Percentiles rank a stretch among this genome's conserved stretches.
These are phyloP conservation scores for Neodiprion fabricii DNA, from an alignment of 1,140 invertebrate species.

Conservation along the genomic window DNA sequence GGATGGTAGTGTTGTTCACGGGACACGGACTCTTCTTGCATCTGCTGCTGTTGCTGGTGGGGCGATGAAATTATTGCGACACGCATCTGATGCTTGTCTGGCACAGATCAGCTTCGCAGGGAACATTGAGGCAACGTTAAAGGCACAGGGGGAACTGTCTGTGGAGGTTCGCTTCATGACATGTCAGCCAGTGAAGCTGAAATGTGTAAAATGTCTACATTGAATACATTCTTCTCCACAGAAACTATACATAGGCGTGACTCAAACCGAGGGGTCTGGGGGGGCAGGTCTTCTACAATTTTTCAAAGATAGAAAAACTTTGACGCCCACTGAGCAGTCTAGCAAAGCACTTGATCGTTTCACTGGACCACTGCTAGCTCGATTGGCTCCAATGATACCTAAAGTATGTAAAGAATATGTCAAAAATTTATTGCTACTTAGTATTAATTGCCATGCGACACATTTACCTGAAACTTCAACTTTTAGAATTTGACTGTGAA, in stretches of 20 bases:
- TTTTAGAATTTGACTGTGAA: slow-evolving; percentile 73
- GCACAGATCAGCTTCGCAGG: slow-evolving; percentile 76
- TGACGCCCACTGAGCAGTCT: slow-evolving; percentile 38
- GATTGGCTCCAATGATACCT: slow-evolving; percentile 73
- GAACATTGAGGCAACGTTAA: slow-evolving; percentile 75
- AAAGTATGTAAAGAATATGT: slow-evolving; percentile 62
- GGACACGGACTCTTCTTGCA: slow-evolving; percentile 76
- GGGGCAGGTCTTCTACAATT: slow-evolving; percentile 55
- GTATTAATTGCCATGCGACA: neutral
- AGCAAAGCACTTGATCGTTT: slow-evolving; percentile 43
- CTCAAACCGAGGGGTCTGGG: slow-evolving; percentile 67
- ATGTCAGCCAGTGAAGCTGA: slow-evolving; percentile 1
- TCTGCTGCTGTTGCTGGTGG: slow-evolving; percentile 69
- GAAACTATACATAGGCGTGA: slow-evolving; percentile 77
- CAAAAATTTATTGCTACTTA: slow-evolving; percentile 18
- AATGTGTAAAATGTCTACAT: neutral
- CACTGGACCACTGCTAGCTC: slow-evolving; percentile 38
- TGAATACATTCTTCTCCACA: slow-evolving; percentile 55
- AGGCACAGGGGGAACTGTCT: slow-evolving; percentile 77
- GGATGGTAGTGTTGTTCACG: slow-evolving; percentile 77
- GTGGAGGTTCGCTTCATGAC: slow-evolving; percentile 68
- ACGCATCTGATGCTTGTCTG: slow-evolving; percentile 66
- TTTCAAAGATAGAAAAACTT: slow-evolving; percentile 53
- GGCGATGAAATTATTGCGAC: slow-evolving; percentile 60
- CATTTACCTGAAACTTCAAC: neutral